Percentiles rank a stretch among this genome's conserved stretches.
Evolutionary conservation across 2,113 vertebrate species (phyloP).

Genomic region (Tricholaema leucomelas): DNA sequence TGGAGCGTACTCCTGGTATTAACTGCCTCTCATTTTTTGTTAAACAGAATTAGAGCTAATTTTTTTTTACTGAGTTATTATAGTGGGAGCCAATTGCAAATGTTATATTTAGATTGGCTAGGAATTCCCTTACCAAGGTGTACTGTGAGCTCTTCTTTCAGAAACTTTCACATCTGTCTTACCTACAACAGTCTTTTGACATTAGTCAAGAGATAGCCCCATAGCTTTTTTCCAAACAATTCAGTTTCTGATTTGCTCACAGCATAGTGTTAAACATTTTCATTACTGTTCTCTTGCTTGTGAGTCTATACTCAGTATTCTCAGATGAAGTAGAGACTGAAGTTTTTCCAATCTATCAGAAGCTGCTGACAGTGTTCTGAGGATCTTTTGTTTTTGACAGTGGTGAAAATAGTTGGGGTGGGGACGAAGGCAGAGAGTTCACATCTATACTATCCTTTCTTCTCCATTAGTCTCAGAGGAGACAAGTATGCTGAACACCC

Average conservation of each 20-base stretch:
- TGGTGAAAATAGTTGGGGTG: background rate
- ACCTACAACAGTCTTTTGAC: background rate
- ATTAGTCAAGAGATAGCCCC: background rate
- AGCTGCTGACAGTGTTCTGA: background rate
- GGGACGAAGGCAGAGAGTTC: background rate
- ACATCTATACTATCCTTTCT: rapidly evolving
- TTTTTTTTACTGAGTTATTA: background rate
- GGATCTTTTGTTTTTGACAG: background rate
- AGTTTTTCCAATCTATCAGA: background rate
- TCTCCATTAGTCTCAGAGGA: background rate
- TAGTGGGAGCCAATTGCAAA: background rate
- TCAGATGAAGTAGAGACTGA: background rate
- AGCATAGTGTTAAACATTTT: background rate
- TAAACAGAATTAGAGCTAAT: background rate
- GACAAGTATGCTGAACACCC: background rate
- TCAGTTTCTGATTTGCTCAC: background rate
- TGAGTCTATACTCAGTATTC: background rate
- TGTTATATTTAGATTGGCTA: background rate
- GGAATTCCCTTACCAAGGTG: background rate
- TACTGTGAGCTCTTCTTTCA: background rate
- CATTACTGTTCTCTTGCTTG: background rate
- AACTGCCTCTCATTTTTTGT: constrained; percentile 3
- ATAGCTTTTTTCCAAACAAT: background rate
- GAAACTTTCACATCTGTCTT: background rate
- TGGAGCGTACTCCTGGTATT: background rate